Base-by-base conservation (phyloP, 2,797 vertebrate species). In the Oryzias dopingdopingensis region DNA sequence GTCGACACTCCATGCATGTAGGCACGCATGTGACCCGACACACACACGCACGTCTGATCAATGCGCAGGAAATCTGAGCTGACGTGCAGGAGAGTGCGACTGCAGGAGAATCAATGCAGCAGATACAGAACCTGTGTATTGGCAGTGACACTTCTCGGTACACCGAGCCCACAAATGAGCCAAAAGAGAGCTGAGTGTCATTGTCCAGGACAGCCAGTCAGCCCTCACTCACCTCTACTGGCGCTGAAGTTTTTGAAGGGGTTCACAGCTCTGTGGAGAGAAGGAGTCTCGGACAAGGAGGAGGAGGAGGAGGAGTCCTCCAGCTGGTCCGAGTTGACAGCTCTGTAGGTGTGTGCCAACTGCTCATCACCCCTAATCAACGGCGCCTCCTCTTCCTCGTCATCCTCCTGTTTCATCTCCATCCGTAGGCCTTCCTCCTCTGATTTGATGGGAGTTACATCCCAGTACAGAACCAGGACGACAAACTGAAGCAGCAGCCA, bases 401-500 rank as follows among this genome's bases (percentile, higher is more conserved):
- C 26, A 6, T 29, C 81, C 0, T 82, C 77, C 20, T 32, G 71
- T 62, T 77, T 77, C 60, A 70, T 72, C 26, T 78, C 82, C 80
- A 82, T 16, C 59, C 76, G 49, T 40, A 46, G 53, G 0, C 54
- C 65, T 1, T 55, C 80, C 8, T 37, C 83, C 53, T 85, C 79
- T 0, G 76, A 67, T 61, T 70, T 75, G 63, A 85, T 32, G 29
- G 75, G 73, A 10, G 86, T 87, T 22, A 91, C 49, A n/a, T 94
- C 93, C 81, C 90, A 89, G 79, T 92, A 92, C 62, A 92, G 67
- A 4, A 71, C 68, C 65, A 90, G 63, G 37, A 94, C 81, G 0
- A 87, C 79, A 40, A 91, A 77, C 79, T 94, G 92, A 48, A 93
- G 85, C 75, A 94, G 81, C 67, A 85, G 55, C 93, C 93, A 94